Evolutionary conservation across 1,140 invertebrate genomes (phyloP), one percentile per base, ranked within the genome.

Genomic region (Heliconius hermathena): DNA sequence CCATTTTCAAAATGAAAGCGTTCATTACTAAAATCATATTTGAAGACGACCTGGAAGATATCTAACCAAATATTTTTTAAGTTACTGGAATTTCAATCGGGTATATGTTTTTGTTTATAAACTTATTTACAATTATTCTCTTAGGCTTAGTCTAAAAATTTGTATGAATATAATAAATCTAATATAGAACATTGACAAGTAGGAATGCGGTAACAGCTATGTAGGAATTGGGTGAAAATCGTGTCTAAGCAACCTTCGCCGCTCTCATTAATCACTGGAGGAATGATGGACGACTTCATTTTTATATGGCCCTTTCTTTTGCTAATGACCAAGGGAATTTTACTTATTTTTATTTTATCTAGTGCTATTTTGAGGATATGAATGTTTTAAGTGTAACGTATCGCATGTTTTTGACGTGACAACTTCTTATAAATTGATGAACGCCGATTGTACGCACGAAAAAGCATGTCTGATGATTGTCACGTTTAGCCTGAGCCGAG

Each of bases 281-380:
- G 60, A 66, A 66, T 66, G 60, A 66, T 66, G 60, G 26, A 66
- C 60, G 60, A 66, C 60, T 29, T 29, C 26, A 66, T 66, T 29
- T 66, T 66, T 66, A 66, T 13, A 66, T 29, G 60, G 60, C 26
- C 60, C 26, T 66, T 66, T 66, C 26, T 66, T 66, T 29, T 29
- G 0, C 26, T 66, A 66, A 66, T 66, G 60, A 66, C 60, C 60
- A n/a, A 66, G 26, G 29, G 60, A 66, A 66, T 66, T 60, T 66
- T 66, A 66, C 60, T 66, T 66, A 26, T 66, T 66, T 66, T 66
- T 66, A 26, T 66, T 26, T 66, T 66, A 66, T 29, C 60, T 66
- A 18, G 22, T 26, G 2, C 22, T 66, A 9, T 9, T 57, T n/a
- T 57, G 54, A 57, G 13, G 20, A n/a, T 57, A 57, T 57, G 2